Conservation (phyloP, 1,140 invertebrate species). For the Drosophila pseudoobscura region DNA sequence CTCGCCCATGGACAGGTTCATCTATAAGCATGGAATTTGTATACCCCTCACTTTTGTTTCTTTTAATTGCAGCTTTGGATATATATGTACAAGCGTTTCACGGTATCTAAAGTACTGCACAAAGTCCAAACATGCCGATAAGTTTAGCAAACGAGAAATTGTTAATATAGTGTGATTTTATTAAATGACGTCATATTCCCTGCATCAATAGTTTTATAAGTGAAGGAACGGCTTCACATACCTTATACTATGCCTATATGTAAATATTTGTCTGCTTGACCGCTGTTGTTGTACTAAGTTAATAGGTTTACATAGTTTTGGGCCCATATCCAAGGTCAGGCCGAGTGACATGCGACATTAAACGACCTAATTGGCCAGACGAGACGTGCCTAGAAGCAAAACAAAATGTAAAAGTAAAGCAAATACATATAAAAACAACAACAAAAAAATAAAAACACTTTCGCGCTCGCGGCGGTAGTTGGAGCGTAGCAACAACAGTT, state of each 20-base stretch:
- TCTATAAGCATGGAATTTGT: no score
- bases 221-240: no score
- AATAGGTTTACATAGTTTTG: slow-evolving; percentile 28
- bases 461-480: slow-evolving; percentile 49
- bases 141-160: no score
- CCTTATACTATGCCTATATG: background rate
- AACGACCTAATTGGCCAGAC: slow-evolving; percentile 60
- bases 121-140: no score
- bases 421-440: slow-evolving; percentile 10
- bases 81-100: no score
- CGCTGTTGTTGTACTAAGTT: background rate
- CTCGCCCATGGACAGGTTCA: no score
- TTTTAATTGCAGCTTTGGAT: no score
- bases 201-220: no score
- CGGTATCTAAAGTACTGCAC: no score
- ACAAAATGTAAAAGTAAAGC: slow-evolving; percentile 16
- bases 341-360: slow-evolving; percentile 59
- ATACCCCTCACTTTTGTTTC: no score
- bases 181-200: no score
- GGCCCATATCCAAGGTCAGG: slow-evolving; percentile 59
- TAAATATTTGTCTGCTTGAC: slow-evolving; percentile 1
- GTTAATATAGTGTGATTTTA: no score
- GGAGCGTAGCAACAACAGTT: slow-evolving; percentile 47
- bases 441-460: slow-evolving; percentile 57
- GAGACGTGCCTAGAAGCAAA: slow-evolving; percentile 15